Conservation (phyloP, 1,140 invertebrate species). For the Bombus fervidus region DNA sequence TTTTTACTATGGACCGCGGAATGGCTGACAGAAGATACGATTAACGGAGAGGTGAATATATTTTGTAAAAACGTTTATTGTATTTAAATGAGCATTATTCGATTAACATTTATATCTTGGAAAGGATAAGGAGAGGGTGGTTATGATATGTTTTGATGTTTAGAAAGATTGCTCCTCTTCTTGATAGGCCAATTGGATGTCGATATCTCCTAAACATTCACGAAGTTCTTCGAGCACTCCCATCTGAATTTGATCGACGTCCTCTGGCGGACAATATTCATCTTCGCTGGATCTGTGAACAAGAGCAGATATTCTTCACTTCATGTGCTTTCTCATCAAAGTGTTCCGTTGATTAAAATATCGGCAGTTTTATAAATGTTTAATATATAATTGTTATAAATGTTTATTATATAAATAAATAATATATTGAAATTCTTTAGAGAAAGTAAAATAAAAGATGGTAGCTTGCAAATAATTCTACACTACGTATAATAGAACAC, state of each 20-base stretch:
- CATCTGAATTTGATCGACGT: conserved; percentile 88
- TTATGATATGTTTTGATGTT: background rate
- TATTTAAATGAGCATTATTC: background rate
- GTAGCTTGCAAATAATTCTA: too few species aligned
- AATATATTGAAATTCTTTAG: too few species aligned
- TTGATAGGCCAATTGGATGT: conserved; percentile 68
- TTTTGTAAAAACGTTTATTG: conserved; percentile 8
- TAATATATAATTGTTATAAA: background rate
- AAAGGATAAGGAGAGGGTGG: too few species aligned
- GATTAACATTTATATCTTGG: conserved; percentile 1
- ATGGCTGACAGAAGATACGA: background rate
- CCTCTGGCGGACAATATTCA: conserved; percentile 92
- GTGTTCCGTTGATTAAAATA: background rate
- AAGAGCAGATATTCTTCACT: background rate
- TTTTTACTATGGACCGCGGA: background rate
- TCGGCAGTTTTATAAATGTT: background rate
- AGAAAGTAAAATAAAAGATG: too few species aligned
- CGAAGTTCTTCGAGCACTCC: conserved; percentile 83
- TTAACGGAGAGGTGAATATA: conserved; percentile 1
- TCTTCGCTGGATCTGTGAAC: conserved; percentile 88
- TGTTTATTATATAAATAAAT: too few species aligned
- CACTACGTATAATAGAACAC: too few species aligned
- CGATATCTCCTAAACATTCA: conserved; percentile 71
- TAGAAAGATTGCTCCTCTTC: conserved; percentile 62
- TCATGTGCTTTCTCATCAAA: background rate